Base-by-base conservation (phyloP, 1,140 invertebrate genomes). In the Copidosoma floridanum region DNA sequence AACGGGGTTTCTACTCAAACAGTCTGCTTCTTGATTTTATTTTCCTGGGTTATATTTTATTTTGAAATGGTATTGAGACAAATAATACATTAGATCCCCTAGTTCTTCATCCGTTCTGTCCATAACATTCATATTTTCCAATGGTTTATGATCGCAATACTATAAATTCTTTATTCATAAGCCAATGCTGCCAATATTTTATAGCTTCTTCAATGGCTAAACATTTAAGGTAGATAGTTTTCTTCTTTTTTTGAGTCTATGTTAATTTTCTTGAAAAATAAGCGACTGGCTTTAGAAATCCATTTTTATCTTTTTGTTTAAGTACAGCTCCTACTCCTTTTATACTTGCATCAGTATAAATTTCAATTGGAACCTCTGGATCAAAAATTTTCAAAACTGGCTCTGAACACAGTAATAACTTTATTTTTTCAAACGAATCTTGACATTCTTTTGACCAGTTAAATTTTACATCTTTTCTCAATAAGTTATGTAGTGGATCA, bases 351-450 rank as follows among this genome's bases (percentile, higher is more conserved):
- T n/a, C n/a, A n/a, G n/a, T n/a, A n/a, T n/a, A n/a, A 7, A 69
- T 65, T 1, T 64, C 16, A 18, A 67, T 64, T 23, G 57, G 54
- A 37, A 61, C 40, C 14, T 65, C 27, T 29, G 21, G 37, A 35
- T 68, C 60, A 61, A 69, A 65, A 12, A 74, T 73, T 62, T 12
- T n/a, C n/a, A n/a, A n/a, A n/a, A n/a, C n/a, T n/a, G n/a, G n/a
- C n/a, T n/a, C n/a, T n/a, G n/a, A n/a, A 18, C 66, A 68, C 50
- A 68, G 35, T 16, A 66, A 43, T 3, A 18, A 24, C 46, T 68
- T 68, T 44, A 64, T 64, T 51, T 59, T 37, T 24, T 60, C 32
- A 23, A 68, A 68, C 7, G 62, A 20, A 12, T 59, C 38, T 53
- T 66, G 16, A 26, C 61, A 68, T 29, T 66, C 41, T 55, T 57